Evolutionary conservation across 2,797 vertebrate species (phyloP).

Genomic region (Prunella strophiata): DNA sequence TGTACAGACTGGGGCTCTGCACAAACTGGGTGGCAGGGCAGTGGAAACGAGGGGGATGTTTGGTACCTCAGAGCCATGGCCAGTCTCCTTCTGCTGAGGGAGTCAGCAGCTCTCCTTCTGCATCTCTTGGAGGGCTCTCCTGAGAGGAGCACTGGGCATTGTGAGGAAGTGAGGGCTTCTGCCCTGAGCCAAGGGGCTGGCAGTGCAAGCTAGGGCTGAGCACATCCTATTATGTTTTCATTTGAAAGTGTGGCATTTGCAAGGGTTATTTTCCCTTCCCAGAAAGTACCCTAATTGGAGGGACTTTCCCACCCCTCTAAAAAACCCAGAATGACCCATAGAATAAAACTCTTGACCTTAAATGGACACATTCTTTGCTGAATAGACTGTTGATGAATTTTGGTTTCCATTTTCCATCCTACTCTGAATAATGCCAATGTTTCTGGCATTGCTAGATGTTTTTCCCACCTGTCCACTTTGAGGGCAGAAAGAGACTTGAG

Average conservation of each 20-base stretch:
- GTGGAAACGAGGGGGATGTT: fast-evolving
- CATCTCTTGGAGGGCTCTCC: fast-evolving
- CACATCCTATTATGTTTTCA: background rate
- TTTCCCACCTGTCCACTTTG: background rate
- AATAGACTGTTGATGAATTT: background rate
- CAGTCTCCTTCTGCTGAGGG: fast-evolving
- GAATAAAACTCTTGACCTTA: background rate
- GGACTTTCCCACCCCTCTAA: fast-evolving
- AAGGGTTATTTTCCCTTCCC: background rate
- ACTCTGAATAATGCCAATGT: background rate
- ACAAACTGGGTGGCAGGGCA: fast-evolving
- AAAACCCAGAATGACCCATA: background rate
- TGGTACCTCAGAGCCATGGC: fast-evolving
- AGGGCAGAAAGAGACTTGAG: background rate
- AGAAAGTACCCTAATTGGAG: background rate
- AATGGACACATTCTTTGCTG: background rate
- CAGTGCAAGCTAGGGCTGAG: background rate
- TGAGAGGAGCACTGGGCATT: background rate
- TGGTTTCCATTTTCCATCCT: background rate
- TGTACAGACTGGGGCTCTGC: background rate
- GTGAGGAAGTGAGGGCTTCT: background rate
- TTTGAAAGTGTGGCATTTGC: background rate
- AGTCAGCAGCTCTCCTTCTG: background rate
- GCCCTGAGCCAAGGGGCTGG: background rate
- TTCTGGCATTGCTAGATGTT: background rate